phyloP scores from a whole-genome alignment of 2,113 vertebrate species.

The Poeciliopsis occidentalis region DNA sequence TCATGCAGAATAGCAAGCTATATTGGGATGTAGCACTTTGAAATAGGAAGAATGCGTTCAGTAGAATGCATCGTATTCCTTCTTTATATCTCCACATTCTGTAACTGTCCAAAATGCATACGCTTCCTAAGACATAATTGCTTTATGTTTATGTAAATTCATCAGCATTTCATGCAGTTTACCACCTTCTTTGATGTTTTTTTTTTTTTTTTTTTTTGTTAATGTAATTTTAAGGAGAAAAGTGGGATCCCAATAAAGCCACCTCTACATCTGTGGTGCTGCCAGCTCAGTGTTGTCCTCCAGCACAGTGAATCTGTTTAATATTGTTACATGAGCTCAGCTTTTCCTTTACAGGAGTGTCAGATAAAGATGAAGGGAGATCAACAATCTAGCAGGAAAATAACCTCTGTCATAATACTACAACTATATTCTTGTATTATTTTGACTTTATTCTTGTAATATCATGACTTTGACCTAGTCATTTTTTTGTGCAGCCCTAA shows the following conservation, averaged over 20 bases:
- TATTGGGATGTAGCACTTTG: neutral
- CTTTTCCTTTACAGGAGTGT: conserved; percentile 17
- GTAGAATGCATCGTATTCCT: neutral
- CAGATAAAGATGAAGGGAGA: conserved; percentile 15
- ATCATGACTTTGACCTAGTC: no score
- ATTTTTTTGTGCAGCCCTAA: no score
- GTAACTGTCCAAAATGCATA: neutral
- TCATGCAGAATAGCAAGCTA: neutral
- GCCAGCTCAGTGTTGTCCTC: conserved; percentile 23
- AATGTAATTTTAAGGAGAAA: conserved; percentile 21
- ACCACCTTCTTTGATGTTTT: neutral
- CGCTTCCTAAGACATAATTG: neutral
- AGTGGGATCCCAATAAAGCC: conserved; percentile 30
- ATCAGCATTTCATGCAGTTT: neutral
- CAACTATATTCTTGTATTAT: no score
- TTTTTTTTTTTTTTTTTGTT: neutral
- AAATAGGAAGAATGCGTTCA: neutral
- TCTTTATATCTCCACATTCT: neutral
- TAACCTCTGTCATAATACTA: neutral
- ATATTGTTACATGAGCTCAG: conserved; percentile 44
- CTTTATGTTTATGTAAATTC: neutral
- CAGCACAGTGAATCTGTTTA: conserved; percentile 33
- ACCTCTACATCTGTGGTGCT: conserved; percentile 39
- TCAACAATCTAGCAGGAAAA: conserved; percentile 33
- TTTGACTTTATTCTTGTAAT: no score